Conservation (phyloP, 2,797 vertebrate genomes). For the Nothura maculosa region DNA sequence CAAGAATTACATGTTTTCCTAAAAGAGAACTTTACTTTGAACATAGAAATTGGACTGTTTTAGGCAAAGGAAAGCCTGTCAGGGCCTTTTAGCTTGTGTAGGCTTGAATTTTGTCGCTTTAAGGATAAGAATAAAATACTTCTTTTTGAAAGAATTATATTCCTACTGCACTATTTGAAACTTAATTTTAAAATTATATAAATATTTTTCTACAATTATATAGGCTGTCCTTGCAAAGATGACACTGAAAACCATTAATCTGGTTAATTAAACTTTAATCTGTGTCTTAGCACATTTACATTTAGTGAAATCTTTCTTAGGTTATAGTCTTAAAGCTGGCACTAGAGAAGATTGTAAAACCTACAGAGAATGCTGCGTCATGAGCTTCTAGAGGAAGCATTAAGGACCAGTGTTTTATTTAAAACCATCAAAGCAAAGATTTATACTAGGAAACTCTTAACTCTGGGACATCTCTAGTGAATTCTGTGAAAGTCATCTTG, state of each 20-base stretch:
- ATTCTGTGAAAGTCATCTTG: not conserved
- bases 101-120: not conserved
- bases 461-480: not conserved
- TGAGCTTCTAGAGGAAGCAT: not conserved
- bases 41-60: not conserved
- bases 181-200: constrained; percentile 16
- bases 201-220: constrained; percentile 22
- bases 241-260: not conserved
- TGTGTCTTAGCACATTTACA: constrained; percentile 6
- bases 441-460: not conserved
- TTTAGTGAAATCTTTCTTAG: not conserved
- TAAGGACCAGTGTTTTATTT: not conserved
- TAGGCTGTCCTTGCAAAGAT: not conserved
- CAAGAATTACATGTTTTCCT: not conserved
- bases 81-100: not conserved
- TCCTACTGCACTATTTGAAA: not conserved
- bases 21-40: not conserved
- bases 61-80: not conserved
- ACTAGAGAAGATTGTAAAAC: not conserved
- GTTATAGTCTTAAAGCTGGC: not conserved
- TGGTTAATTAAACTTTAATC: constrained; percentile 57
- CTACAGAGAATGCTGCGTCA: constrained; percentile 2
- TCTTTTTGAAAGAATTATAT: not conserved
- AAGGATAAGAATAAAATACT: not conserved
- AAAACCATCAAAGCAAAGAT: not conserved